Percentiles rank a stretch among this genome's conserved stretches.
phyloP scores from a whole-genome alignment of 2,888 invertebrate species.

The Drosophila nr. perissopoda region DNA sequence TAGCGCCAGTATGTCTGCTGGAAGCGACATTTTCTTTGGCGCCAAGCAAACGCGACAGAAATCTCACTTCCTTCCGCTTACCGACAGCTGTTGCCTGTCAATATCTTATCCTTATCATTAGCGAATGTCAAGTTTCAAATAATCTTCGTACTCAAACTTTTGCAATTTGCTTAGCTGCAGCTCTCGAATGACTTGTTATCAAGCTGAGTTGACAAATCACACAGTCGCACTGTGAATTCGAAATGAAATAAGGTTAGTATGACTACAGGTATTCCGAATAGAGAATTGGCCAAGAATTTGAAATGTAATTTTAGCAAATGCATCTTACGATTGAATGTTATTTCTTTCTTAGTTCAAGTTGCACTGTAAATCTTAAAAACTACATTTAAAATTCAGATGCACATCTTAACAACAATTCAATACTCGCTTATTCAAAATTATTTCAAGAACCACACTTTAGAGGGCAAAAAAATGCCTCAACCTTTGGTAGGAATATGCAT shows the following conservation, averaged over 20 bases:
- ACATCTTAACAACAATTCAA: not conserved
- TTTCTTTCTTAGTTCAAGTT: not conserved
- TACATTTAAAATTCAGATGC: not conserved
- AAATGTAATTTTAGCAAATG: not conserved
- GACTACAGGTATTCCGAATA: not conserved
- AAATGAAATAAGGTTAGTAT: not conserved
- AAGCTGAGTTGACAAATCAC: not conserved
- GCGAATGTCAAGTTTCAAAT: slow-evolving; percentile 71
- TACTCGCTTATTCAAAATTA: not conserved
- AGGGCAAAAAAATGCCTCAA: too few relatives aligned
- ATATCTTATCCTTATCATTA: slow-evolving; percentile 73
- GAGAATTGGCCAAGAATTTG: not conserved
- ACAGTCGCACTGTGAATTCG: not conserved
- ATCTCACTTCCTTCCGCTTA: slow-evolving; percentile 53
- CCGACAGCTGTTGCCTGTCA: slow-evolving; percentile 64
- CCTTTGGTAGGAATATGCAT: not conserved
- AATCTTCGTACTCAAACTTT: slow-evolving; percentile 31
- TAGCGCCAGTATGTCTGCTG: slow-evolving; percentile 66
- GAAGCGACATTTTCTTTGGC: slow-evolving; percentile 48
- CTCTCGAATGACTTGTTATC: slow-evolving; percentile 40
- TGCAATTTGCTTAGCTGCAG: slow-evolving; percentile 19
- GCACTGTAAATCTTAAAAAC: not conserved
- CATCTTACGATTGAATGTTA: not conserved
- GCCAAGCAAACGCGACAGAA: slow-evolving; percentile 42
- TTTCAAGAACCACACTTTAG: not conserved